A percentile compares a stretch with the other conserved stretches of the same genome.
Evolutionary conservation across 1,140 invertebrate genomes (phyloP).

Genomic region (Lepidurus apus): DNA sequence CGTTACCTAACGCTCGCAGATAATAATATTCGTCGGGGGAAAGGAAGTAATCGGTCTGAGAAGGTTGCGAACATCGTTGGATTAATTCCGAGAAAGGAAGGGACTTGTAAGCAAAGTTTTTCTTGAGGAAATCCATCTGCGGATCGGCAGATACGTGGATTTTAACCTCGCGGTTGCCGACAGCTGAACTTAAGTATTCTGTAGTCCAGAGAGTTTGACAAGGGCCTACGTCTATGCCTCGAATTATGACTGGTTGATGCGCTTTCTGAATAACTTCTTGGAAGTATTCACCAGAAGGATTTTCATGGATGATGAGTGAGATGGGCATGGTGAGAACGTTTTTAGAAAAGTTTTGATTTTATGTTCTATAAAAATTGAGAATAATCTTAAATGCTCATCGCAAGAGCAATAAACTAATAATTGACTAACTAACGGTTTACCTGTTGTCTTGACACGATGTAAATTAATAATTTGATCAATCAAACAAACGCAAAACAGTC

Average conservation of each 20-base stretch:
- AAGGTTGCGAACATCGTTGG: slow-evolving; percentile 43
- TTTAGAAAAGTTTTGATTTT: not conserved
- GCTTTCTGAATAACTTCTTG: not conserved
- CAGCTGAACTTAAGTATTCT: slow-evolving; percentile 47
- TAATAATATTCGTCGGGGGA: slow-evolving; percentile 51
- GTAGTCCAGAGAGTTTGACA: slow-evolving; percentile 51
- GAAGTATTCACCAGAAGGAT: not conserved
- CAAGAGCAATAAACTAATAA: not conserved
- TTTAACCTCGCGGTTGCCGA: slow-evolving; percentile 47
- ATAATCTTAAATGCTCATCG: not conserved
- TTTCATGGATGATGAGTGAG: not conserved
- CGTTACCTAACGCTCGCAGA: slow-evolving; percentile 51
- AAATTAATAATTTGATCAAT: too few relatives aligned
- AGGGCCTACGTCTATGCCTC: slow-evolving; percentile 50
- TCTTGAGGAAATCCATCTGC: slow-evolving; percentile 53
- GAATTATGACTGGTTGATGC: slow-evolving; percentile 46
- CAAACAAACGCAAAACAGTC: too few relatives aligned
- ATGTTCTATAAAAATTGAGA: not conserved
- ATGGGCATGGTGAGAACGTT: not conserved
- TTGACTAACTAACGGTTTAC: not conserved
- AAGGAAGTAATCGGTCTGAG: slow-evolving; percentile 44
- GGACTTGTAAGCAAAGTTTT: slow-evolving; percentile 55
- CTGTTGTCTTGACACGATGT: too few relatives aligned
- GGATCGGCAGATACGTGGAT: slow-evolving; percentile 49
- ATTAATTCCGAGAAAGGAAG: slow-evolving; percentile 49